A percentile compares a stretch with the other conserved stretches of the same genome.
phyloP scores from a whole-genome alignment of 2,113 vertebrate genomes.

The Anser cygnoides region DNA sequence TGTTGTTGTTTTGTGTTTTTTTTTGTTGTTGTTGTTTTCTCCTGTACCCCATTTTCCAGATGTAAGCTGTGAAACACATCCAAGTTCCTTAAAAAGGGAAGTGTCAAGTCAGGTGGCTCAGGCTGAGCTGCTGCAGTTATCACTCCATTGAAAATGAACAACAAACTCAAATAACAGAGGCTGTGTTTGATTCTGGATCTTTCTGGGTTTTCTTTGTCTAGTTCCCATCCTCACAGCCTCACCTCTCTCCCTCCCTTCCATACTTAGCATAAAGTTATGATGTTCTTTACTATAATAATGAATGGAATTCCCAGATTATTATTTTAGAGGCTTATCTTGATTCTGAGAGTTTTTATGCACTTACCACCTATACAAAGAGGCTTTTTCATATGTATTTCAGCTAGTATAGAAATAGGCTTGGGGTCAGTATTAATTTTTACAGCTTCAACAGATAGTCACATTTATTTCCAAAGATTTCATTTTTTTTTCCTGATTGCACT shows the following conservation, averaged over 20 bases:
- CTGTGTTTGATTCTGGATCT: background rate
- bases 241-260: constrained; percentile 21
- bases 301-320: constrained; percentile 62
- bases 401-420: constrained; percentile 31
- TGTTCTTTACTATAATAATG: constrained; percentile 42
- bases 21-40: background rate
- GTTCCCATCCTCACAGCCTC: background rate
- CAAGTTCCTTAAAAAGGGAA: constrained; percentile 12
- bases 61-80: constrained; percentile 38
- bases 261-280: constrained; percentile 39
- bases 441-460: constrained; percentile 36
- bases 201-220: background rate
- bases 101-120: background rate
- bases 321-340: constrained; percentile 53
- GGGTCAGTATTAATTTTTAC: constrained; percentile 25
- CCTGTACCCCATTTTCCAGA: constrained; percentile 12
- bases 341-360: constrained; percentile 33
- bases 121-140: constrained; percentile 43
- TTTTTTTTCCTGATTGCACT: background rate
- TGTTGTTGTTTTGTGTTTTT: too few species aligned
- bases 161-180: constrained; percentile 42
- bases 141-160: constrained; percentile 49
- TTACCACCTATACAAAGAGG: constrained; percentile 39
- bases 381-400: constrained; percentile 42
- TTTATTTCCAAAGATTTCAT: constrained; percentile 7